Base-by-base conservation (phyloP, 2,888 invertebrate species). In the Rhodophaea formosa region DNA sequence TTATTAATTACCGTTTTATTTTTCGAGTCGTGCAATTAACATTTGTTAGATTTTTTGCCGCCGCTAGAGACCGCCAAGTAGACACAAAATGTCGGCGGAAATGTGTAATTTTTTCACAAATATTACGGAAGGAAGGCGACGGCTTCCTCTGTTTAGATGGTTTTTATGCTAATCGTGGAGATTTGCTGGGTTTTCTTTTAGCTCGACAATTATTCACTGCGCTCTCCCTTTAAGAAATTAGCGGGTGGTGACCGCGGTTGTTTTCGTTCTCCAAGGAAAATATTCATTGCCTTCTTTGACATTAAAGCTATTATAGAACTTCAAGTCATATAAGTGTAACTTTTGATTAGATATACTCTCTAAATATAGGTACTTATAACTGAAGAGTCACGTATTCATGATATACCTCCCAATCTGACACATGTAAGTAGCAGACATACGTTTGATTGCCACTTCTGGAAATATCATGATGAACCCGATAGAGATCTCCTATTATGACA, bases 81-180 rank as follows among this genome's bases (percentile, higher is more conserved):
- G 74, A 82, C 81, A 84, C 85, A 88, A 86, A 88, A 84, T 83
- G 85, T 81, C 83, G 75, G 75, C 74, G 90, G 90, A 89, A 90
- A 80, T 79, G 82, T 82, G 86, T 86, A 84, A 87, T 87, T 89
- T 89, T 87, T 87, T 86, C 83, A 82, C 86, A 88, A 89, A 88
- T 87, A 88, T 84, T 79, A 82, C 88, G 90, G 90, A 90, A 91
- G 90, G 89, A 88, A 88, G 84, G 67, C 84, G 79, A 75, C 77
- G 77, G 80, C 84, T 85, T 88, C 87, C 86, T 79, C 86, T 85
- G 88, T 87, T 90, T 87, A 88, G 88, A 80, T 85, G 88, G 80
- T 86, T 89, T 90, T 91, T 90, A 91, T 91, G 90, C 77, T 89
- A 91, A 91, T 91, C 85, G 79, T 60, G 71, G 78, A 84, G 86